Conservation (phyloP, 2,113 vertebrate genomes). For the Gopherus flavomarginatus region DNA sequence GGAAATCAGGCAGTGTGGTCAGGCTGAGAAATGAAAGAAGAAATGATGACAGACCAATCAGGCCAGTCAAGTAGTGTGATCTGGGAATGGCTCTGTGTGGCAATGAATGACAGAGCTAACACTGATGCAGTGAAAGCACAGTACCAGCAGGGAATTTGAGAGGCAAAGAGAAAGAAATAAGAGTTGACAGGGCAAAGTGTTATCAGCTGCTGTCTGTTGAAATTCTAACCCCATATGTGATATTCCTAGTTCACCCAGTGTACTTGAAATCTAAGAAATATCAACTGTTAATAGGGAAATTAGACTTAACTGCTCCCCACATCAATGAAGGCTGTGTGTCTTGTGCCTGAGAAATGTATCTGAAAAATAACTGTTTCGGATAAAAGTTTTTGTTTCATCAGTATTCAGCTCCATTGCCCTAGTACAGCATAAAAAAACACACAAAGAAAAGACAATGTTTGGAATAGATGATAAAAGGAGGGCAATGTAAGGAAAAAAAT, state of each 20-base stretch:
- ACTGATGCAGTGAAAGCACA: not conserved
- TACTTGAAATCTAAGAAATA: not conserved
- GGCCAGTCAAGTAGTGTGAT: not conserved
- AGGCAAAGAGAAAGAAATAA: not conserved
- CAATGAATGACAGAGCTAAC: not conserved
- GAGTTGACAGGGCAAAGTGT: not conserved
- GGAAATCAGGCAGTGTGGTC: not conserved
- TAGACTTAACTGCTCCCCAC: not conserved
- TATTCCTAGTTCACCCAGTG: not conserved
- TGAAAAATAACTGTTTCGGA: constrained; percentile 13
- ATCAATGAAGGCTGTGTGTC: not conserved
- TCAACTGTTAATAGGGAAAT: not conserved
- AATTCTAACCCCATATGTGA: not conserved
- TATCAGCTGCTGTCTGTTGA: not conserved
- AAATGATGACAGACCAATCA: not conserved
- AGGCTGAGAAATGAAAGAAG: not conserved
- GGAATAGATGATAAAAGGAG: constrained; percentile 13
- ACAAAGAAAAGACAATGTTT: constrained; percentile 12
- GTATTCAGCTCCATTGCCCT: not conserved
- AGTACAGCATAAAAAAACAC: not conserved
- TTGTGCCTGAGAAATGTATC: constrained; percentile 1
- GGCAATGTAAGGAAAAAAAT: constrained; percentile 8
- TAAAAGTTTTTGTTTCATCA: constrained; percentile 10
- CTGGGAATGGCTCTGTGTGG: not conserved
- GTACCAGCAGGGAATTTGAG: not conserved